Base-by-base conservation (phyloP, 2,888 invertebrate genomes). In the Rhopalosiphum nymphaeae region DNA sequence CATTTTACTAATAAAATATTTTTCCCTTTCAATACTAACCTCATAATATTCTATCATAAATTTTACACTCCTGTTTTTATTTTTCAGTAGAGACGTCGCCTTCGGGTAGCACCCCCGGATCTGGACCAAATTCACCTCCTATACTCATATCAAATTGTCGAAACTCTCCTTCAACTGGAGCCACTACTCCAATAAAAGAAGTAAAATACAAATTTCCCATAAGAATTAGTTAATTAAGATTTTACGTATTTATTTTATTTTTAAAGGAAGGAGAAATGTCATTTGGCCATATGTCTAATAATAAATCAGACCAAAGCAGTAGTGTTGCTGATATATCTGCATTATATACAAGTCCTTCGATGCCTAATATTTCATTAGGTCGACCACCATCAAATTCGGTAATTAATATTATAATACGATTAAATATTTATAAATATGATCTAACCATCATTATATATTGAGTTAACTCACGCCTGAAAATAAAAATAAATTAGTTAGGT, bases 281-380 rank as follows among this genome's bases (percentile, higher is more conserved):
- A 57, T 97, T 97, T 95, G 97, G 97, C 94, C 96, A 97, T 86
- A 96, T 96, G 89, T 95, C 96, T 95, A 96, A 96, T n/a, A 95
- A 95, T 95, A 97, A 96, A 96, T 96, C 96, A 95, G 97, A 96
- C 95, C 97, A 96, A 95, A 97, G 96, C 96, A 97, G 96, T 96
- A 98, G 96, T 96, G 97, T 96, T 96, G 97, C 96, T 96, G 97
- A 98, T 96, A 96, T 98, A 95, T 96, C 98, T 95, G 96, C 96
- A 94, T 97, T 99, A 95, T 99, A 99, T 96, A 98, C 98, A 95
- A 98, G 98, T 95, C 99, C 99, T 94, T 99, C 99, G 95, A 97
- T 99, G 98, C 99, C 99, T 95, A 99, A 99, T 96, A 99, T 99
- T 96, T 99, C 99, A 95, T 97, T 99, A 95, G 99, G 98, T 94